Percentiles rank a stretch among this genome's conserved stretches.
Evolutionary conservation across 2,113 vertebrate species (phyloP).

Genomic region (Gymnogyps californianus): DNA sequence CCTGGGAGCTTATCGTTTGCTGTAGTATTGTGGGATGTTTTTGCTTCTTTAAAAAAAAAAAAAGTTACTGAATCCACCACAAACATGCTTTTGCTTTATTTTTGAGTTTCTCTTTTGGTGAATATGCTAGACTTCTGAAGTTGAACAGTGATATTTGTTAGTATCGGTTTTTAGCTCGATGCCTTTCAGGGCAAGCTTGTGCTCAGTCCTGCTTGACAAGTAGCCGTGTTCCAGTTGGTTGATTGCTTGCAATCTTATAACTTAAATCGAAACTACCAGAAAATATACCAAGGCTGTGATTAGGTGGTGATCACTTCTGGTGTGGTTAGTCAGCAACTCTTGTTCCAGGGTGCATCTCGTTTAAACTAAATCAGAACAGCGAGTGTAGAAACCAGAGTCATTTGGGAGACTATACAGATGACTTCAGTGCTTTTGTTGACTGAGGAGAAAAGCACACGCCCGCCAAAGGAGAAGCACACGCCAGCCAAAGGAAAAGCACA

Average conservation of each 20-base stretch:
- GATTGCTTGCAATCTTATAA: background rate
- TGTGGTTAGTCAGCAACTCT: background rate
- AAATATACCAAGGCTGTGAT: background rate
- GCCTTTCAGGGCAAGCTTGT: background rate
- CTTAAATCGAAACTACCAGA: background rate
- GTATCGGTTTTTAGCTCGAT: fast-evolving
- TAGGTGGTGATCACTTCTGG: background rate
- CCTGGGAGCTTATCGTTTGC: background rate
- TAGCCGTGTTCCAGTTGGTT: background rate
- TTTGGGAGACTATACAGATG: background rate
- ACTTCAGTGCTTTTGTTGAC: background rate
- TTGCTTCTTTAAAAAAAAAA: background rate
- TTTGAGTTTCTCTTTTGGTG: background rate
- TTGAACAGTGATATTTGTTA: background rate
- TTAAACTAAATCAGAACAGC: background rate
- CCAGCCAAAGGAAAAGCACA: background rate
- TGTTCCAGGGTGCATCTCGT: background rate
- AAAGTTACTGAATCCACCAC: background rate
- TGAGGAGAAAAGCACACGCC: background rate
- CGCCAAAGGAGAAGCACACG: background rate
- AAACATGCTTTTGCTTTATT: background rate
- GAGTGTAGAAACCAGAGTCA: background rate
- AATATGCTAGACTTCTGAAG: background rate
- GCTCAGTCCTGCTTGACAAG: background rate
- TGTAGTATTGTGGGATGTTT: background rate